Conservation (phyloP, 1,140 invertebrate genomes). For the Drosophila pallidifrons region DNA sequence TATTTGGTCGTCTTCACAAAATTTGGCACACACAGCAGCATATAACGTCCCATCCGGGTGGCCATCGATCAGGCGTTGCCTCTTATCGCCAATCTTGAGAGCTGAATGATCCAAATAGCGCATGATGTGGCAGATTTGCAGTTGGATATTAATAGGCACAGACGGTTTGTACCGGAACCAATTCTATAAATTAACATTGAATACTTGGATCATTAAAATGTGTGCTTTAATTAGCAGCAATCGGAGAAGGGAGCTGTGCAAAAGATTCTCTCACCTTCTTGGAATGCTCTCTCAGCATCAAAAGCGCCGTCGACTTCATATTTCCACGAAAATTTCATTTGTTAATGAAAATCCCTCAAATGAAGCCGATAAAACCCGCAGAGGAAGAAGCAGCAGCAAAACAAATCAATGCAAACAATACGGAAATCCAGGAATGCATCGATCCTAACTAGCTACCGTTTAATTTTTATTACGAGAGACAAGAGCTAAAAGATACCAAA, state of each 20-base stretch:
- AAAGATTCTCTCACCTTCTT: conserved; percentile 31
- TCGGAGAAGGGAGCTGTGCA: conserved; percentile 11
- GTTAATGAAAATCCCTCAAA: conserved; percentile 71
- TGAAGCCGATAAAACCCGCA: conserved; percentile 27
- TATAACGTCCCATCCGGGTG: conserved; percentile 9
- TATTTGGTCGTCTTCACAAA: conserved; percentile 52
- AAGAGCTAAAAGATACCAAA: neutral
- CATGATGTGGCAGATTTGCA: conserved; percentile 47
- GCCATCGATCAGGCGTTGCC: conserved; percentile 60
- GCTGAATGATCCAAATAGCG: neutral
- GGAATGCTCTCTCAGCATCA: conserved; percentile 53
- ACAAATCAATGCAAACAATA: conserved; percentile 65
- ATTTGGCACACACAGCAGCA: conserved; percentile 29
- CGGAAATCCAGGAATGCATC: conserved; percentile 58
- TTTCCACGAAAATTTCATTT: conserved; percentile 73
- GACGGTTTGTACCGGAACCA: conserved; percentile 46
- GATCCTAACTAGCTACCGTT: conserved; percentile 80
- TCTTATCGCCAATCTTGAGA: conserved; percentile 31
- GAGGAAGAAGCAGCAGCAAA: conserved; percentile 23
- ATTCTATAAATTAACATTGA: conserved; percentile 63
- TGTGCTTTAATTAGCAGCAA: conserved; percentile 68
- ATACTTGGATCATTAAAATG: conserved; percentile 33
- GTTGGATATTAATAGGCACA: neutral
- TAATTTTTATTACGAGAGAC: conserved; percentile 76
- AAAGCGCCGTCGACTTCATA: conserved; percentile 62